Evolutionary conservation across 2,888 invertebrate genomes (phyloP).

Genomic region (Sepiola atlantica): DNA sequence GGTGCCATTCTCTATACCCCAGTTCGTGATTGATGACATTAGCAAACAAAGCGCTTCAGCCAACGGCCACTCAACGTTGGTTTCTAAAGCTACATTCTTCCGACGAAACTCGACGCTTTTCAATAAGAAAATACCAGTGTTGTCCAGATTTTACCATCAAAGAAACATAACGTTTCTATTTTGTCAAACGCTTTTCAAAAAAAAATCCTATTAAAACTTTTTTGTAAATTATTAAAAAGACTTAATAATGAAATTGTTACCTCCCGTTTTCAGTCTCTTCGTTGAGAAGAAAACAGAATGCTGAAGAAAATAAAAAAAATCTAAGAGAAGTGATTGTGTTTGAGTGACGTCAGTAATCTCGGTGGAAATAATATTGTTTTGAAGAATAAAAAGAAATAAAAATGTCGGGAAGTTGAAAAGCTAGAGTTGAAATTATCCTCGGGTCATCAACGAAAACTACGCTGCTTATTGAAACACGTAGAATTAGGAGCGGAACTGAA

Average conservation of each 20-base stretch:
- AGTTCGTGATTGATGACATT: slow-evolving; percentile 19
- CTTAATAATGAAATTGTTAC: not conserved
- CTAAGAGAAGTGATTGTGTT: not conserved
- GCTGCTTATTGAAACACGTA: not conserved
- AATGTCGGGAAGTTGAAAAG: not conserved
- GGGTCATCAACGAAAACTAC: not conserved
- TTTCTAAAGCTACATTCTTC: not conserved
- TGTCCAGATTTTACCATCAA: not conserved
- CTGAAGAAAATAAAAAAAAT: not conserved
- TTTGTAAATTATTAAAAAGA: slow-evolving; percentile 15
- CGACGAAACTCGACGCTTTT: not conserved
- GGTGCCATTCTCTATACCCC: not conserved
- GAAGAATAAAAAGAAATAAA: not conserved
- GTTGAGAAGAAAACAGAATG: not conserved
- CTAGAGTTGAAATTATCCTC: not conserved
- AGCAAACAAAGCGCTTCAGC: not conserved
- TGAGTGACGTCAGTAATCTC: not conserved
- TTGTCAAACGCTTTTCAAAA: slow-evolving; percentile 18
- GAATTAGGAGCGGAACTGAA: not conserved
- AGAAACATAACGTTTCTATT: slow-evolving; percentile 2
- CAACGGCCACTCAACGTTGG: not conserved
- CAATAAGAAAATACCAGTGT: not conserved
- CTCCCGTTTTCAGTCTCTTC: not conserved
- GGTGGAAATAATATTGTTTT: slow-evolving; percentile 20
- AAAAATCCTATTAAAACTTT: slow-evolving; percentile 32